Percentiles rank a stretch among this genome's conserved stretches.
phyloP scores from a whole-genome alignment of 2,113 vertebrate species.

The Aegotheles bennettii region DNA sequence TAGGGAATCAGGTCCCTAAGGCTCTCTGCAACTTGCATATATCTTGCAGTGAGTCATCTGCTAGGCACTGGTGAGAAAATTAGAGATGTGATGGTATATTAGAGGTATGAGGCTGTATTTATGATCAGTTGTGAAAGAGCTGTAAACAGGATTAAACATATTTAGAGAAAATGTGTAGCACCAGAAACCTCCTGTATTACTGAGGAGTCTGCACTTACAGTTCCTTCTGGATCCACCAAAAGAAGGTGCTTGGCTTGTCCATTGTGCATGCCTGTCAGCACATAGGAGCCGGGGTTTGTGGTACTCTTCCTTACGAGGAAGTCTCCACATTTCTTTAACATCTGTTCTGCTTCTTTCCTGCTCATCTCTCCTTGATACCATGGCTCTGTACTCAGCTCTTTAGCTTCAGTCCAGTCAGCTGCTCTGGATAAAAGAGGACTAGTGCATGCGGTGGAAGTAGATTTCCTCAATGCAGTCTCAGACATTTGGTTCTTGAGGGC shows the following conservation, averaged over 20 bases:
- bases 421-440: slow-evolving; percentile 82
- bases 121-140: neutral
- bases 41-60: neutral
- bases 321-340: slow-evolving; percentile 88
- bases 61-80: neutral
- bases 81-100: neutral
- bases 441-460: slow-evolving; percentile 79
- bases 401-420: slow-evolving; percentile 71
- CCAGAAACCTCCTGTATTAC: neutral
- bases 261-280: slow-evolving; percentile 94
- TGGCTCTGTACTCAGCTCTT: slow-evolving; percentile 82
- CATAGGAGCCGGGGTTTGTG: slow-evolving; percentile 91
- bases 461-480: slow-evolving; percentile 75
- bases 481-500: slow-evolving; percentile 82
- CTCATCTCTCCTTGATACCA: slow-evolving; percentile 97
- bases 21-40: neutral
- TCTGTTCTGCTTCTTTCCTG: slow-evolving; percentile 90
- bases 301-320: slow-evolving; percentile 95
- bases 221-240: slow-evolving; percentile 94
- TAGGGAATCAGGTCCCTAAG: neutral
- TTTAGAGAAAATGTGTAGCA: neutral
- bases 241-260: slow-evolving; percentile 93
- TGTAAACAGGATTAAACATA: neutral
- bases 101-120: neutral
- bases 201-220: slow-evolving; percentile 74